Conservation (phyloP, 2,888 invertebrate species). For the Papilio protenor region DNA sequence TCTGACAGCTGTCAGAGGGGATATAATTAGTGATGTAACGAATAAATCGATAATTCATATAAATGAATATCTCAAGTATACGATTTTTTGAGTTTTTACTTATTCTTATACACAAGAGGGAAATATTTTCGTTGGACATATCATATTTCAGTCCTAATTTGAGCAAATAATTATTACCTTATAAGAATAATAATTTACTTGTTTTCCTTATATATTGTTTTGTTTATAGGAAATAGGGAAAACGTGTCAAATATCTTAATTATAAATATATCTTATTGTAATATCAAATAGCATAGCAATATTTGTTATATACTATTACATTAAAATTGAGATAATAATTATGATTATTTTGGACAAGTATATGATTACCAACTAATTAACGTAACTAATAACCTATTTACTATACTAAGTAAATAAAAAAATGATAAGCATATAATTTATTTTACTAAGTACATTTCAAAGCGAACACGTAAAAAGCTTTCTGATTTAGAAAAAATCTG, state of each 20-base stretch:
- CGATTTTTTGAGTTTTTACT: neutral
- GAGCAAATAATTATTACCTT: conserved; percentile 6
- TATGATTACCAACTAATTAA: neutral
- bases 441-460: no score
- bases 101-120: neutral
- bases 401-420: neutral
- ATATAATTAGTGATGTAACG: neutral
- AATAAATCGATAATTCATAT: neutral
- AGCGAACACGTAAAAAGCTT: no score
- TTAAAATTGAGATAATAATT: neutral
- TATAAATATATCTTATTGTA: neutral
- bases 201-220: neutral
- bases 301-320: neutral
- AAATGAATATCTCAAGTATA: neutral
- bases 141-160: conserved; percentile 4
- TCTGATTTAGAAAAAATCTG: neutral
- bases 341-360: neutral
- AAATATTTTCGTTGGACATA: neutral
- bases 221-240: neutral
- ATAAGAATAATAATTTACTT: neutral
- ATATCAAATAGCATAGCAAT: neutral
- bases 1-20: neutral
- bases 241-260: neutral
- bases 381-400: no score
- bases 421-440: no score